Base-by-base conservation (phyloP, 2,797 vertebrate species). In the Eulemur mongoz region DNA sequence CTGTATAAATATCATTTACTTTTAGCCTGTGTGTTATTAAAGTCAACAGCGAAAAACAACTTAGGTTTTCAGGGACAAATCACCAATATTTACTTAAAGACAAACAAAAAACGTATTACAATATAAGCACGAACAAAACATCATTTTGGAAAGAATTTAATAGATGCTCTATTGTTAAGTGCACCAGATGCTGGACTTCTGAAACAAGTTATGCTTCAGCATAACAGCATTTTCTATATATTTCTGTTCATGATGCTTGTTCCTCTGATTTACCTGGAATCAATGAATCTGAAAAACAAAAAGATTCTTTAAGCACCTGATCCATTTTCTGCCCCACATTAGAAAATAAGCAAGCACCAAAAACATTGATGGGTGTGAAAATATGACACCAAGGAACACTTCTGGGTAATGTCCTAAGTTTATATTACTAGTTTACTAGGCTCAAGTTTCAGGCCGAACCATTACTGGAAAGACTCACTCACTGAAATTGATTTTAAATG, bases 241-340 rank as follows among this genome's bases (percentile, higher is more conserved):
- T 48, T 63, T 78, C 52, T 76, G 84, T 54, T 88, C 78, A 10
- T 14, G 72, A 43, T 5, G 65, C 20, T 22, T 22, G 38, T 4
- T 91, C 48, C 67, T 97, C 76, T 25, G 84, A 82, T 85, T 91
- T 70, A 70, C 40, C 61, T 89, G 79, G 88, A 83, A 95, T 73
- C 93, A 48, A 25, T 1, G 78, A 63, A 87, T 57, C 96, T 97
- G 86, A 27, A 87, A 91, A 91, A 91, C 52, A 61, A 72, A 91
- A 82, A 85, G 45, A 76, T 72, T 27, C 57, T 85, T 84, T 82
- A 72, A 85, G 67, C 76, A 88, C 30, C 17, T 27, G 10, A 90
- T 86, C 48, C 32, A 59, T 17, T 27, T 57, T 20, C 32, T 59
- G 72, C 5, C 30, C 2, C 48, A 32, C 43, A 3, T 30, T n/a